phyloP scores from a whole-genome alignment of 2,797 vertebrate species.

The Esox lucius region DNA sequence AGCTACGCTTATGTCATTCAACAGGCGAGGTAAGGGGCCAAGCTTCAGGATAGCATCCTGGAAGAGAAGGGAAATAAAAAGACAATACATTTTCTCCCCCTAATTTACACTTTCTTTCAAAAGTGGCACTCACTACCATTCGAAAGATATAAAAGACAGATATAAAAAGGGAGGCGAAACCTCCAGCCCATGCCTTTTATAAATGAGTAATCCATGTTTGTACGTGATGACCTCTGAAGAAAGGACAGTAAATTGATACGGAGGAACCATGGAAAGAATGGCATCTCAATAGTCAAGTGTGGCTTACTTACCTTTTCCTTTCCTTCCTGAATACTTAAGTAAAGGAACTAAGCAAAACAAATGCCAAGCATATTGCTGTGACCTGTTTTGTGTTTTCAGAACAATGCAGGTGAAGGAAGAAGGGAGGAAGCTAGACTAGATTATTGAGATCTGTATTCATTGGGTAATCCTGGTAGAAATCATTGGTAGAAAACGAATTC shows the following conservation, averaged over 20 bases:
- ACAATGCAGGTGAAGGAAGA: neutral
- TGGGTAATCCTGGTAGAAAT: neutral
- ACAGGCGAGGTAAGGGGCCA: conserved; percentile 89
- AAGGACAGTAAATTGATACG: neutral
- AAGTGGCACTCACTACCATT: neutral
- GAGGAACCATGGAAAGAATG: neutral
- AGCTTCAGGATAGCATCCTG: conserved; percentile 95
- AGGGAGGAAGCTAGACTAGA: neutral
- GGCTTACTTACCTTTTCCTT: neutral
- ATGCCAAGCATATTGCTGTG: neutral
- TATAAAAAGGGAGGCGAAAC: neutral
- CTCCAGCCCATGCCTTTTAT: neutral
- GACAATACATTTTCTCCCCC: neutral
- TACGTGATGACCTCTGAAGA: neutral
- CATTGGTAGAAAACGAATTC: neutral
- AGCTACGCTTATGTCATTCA: conserved; percentile 96
- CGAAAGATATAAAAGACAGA: neutral
- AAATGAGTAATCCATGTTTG: neutral
- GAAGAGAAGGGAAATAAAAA: conserved; percentile 3
- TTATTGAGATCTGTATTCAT: neutral
- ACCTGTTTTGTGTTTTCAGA: neutral
- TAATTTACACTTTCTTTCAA: neutral
- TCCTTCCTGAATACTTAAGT: neutral
- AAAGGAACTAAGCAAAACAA: neutral
- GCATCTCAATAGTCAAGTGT: neutral